These are phyloP conservation scores for Brachyopa scutellaris DNA, from an alignment of 2,888 invertebrate species.

Conservation along the genomic window DNA sequence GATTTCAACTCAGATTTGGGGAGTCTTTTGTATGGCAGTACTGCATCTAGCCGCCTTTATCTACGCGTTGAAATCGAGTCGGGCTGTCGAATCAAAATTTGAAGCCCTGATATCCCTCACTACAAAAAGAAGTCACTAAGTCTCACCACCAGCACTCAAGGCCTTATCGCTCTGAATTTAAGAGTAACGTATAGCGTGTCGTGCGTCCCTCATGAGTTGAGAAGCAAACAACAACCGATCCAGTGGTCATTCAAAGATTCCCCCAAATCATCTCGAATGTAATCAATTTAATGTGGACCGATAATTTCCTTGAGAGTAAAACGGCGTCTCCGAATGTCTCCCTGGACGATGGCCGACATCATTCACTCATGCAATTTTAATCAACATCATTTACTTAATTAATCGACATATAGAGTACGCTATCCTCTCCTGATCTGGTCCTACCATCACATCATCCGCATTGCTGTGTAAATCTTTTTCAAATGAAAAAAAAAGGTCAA, in stretches of 20 bases:
- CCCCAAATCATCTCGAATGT: constrained; percentile 1
- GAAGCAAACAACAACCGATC: neutral
- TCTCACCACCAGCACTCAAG: too few species aligned
- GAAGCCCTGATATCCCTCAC: too few species aligned
- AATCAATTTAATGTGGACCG: constrained; percentile 60
- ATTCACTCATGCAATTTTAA: constrained; percentile 65
- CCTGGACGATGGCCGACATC: constrained; percentile 34
- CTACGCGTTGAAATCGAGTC: too few species aligned
- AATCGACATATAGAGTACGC: constrained; percentile 49
- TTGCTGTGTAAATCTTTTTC: constrained; percentile 11
- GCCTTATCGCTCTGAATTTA: too few species aligned
- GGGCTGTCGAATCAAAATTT: too few species aligned
- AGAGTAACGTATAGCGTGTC: too few species aligned
- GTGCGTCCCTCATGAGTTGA: neutral
- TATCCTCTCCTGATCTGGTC: constrained; percentile 19
- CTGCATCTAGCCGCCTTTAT: too few species aligned
- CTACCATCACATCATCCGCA: constrained; percentile 46
- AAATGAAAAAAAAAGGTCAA: constrained; percentile 36
- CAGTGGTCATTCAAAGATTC: neutral
- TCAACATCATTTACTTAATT: constrained; percentile 67
- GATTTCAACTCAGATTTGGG: too few species aligned
- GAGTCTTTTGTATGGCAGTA: too few species aligned
- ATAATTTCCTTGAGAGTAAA: constrained; percentile 29
- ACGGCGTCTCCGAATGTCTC: constrained; percentile 55
- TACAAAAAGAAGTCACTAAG: too few species aligned